Percentiles rank a stretch among this genome's conserved stretches.
Conservation (phyloP, 2,888 invertebrate species). For the Tethea ocularis region DNA sequence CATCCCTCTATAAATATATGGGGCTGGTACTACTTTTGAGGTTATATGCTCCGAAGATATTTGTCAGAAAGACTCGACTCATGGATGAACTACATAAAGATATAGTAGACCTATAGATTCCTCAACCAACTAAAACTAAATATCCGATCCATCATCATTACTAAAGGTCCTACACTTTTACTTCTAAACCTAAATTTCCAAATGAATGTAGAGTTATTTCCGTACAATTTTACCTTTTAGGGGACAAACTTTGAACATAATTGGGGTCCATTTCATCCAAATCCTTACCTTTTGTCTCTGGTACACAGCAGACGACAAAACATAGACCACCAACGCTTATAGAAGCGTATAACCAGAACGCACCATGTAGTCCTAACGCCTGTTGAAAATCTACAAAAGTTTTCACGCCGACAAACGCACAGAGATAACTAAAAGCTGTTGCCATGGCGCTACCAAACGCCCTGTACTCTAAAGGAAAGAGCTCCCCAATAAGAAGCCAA, state of each 20-base stretch:
- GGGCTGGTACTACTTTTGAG: too few species aligned
- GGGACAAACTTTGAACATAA: conserved; percentile 80
- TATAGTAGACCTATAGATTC: too few species aligned
- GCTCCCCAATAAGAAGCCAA: conserved; percentile 92
- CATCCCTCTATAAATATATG: too few species aligned
- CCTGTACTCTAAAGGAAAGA: conserved; percentile 92
- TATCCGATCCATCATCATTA: conserved; percentile 22
- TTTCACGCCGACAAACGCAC: conserved; percentile 93
- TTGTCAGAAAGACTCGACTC: too few species aligned
- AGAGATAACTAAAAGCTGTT: conserved; percentile 93
- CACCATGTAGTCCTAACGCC: conserved; percentile 90
- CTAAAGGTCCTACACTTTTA: conserved; percentile 22
- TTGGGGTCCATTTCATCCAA: conserved; percentile 94
- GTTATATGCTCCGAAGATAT: too few species aligned
- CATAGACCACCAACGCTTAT: conserved; percentile 92
- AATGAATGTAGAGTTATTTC: conserved; percentile 26
- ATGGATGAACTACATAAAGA: too few species aligned
- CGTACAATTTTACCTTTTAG: conserved; percentile 63
- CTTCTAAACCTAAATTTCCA: conserved; percentile 31
- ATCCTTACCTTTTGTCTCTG: conserved; percentile 95
- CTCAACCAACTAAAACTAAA: conserved; percentile 14
- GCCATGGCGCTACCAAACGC: conserved; percentile 95
- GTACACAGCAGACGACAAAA: conserved; percentile 93
- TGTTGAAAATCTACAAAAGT: conserved; percentile 93
- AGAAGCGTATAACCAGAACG: conserved; percentile 94